Conservation (phyloP, 2,113 vertebrate species). For the Forbesichthys agassizii region DNA sequence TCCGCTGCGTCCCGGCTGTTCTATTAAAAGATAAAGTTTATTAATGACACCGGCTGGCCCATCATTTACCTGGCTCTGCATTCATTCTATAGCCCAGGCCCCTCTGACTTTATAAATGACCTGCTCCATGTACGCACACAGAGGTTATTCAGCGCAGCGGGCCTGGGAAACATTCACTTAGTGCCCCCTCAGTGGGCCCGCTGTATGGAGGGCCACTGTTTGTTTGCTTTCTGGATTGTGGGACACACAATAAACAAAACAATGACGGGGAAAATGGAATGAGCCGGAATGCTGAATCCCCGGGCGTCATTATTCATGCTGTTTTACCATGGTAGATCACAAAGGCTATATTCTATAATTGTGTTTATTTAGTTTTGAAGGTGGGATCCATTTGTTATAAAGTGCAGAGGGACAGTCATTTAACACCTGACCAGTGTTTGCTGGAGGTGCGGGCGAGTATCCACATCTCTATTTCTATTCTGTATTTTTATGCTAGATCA, state of each 20-base stretch:
- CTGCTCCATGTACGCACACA: constrained; percentile 45
- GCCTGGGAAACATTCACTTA: constrained; percentile 50
- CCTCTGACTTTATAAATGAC: constrained; percentile 70
- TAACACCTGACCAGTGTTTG: neutral
- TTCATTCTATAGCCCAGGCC: constrained; percentile 53
- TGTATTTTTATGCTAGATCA: neutral
- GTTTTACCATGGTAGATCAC: too few species aligned
- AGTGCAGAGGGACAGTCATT: neutral
- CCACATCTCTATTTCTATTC: neutral
- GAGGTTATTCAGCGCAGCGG: constrained; percentile 62
- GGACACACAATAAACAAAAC: too few species aligned
- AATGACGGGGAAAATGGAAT: too few species aligned
- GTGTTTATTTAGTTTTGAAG: too few species aligned
- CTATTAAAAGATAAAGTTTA: constrained; percentile 77
- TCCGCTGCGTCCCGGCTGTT: constrained; percentile 66
- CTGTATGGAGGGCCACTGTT: too few species aligned
- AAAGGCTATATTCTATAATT: too few species aligned
- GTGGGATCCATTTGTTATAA: neutral
- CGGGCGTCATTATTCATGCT: too few species aligned
- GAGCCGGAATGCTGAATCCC: too few species aligned
- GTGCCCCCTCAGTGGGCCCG: constrained; percentile 33
- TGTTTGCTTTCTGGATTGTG: neutral
- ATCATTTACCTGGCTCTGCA: constrained; percentile 69
- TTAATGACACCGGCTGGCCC: constrained; percentile 72
- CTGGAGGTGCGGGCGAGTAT: neutral